Conservation (phyloP, 2,797 vertebrate genomes). For the Acipenser ruthenus region DNA sequence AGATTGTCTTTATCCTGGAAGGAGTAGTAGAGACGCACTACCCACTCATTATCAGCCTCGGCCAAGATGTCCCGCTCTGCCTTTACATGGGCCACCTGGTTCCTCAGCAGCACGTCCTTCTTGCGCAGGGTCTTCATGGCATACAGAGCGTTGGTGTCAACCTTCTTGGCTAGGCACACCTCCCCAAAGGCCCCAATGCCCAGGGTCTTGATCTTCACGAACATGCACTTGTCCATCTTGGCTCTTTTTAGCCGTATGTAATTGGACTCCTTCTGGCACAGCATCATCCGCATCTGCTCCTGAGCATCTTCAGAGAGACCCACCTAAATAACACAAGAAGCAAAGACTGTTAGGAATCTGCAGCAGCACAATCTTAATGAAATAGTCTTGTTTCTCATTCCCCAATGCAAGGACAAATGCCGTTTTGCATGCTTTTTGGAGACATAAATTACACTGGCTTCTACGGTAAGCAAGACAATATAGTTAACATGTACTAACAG, state of each 20-base stretch:
- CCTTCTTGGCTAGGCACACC: slow-evolving; percentile 89
- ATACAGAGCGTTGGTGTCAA: slow-evolving; percentile 88
- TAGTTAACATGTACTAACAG: too few species aligned
- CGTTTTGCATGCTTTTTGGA: too few species aligned
- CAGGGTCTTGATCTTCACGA: slow-evolving; percentile 92
- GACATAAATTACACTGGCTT: too few species aligned
- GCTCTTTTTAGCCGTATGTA: slow-evolving; percentile 93
- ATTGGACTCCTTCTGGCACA: slow-evolving; percentile 95
- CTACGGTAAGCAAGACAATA: too few species aligned
- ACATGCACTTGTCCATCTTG: slow-evolving; percentile 98
- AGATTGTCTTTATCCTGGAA: slow-evolving; percentile 96
- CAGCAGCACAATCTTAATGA: too few species aligned
- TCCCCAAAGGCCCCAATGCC: slow-evolving; percentile 95
- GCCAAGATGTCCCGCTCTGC: slow-evolving; percentile 95
- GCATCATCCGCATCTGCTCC: slow-evolving; percentile 98
- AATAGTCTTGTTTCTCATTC: too few species aligned
- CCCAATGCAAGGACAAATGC: too few species aligned
- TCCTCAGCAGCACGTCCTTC: slow-evolving; percentile 90
- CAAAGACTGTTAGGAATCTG: too few species aligned
- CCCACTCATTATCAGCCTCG: slow-evolving; percentile 97
- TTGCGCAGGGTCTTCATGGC: slow-evolving; percentile 96
- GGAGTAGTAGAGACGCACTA: slow-evolving; percentile 94
- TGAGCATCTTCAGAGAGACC: slow-evolving; percentile 88
- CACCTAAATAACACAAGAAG: slow-evolving; percentile 58
- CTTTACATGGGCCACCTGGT: slow-evolving; percentile 97